Base-by-base conservation (phyloP, 2,797 vertebrate species). In the Argyrosomus regius region DNA sequence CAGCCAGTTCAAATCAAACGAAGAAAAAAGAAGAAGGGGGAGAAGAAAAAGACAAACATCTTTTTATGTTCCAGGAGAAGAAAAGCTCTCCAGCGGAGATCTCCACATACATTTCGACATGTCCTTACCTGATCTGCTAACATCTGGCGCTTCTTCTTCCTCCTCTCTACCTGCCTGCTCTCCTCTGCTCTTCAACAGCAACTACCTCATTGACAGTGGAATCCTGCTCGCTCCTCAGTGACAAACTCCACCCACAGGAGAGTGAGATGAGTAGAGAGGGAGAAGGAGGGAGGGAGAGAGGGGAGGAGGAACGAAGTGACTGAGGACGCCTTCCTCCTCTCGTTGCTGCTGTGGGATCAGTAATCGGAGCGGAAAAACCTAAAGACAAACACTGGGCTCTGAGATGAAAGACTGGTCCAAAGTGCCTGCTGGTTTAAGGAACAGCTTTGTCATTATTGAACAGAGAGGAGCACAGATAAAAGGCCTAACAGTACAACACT, bases 51-150 rank as follows among this genome's bases (percentile, higher is more conserved):
- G 31, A n/a, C 4, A 77, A 63, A 49, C 6, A 24, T 54, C 3
- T 16, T 2, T 58, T 52, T 14, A 16, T 22, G 35, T 50, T 49
- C 24, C 43, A 12, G 12, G 53, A 53, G 0, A 64, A 48, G 6
- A 70, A 63, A 35, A 9, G 3, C 35, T 83, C 52, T 35, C 50
- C 53, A 57, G n/a, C 20, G 17, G 62, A 74, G 60, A 80, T 43
- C 43, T 41, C 1, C 63, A 72, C 53, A 68, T 43, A 50, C 20
- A 82, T 66, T 12, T 9, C 65, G 45, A 84, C 87, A 73, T 80
- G 89, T 85, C 75, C 94, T 90, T 95, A 96, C 95, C 95, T 95
- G 88, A 90, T 89, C 76, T 72, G 72, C 65, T 73, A 43, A 77
- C 74, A 59, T 85, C 83, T 77, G 75, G 12, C 20, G 0, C 60